phyloP scores from a whole-genome alignment of 1,140 invertebrate genomes.

The Nephila pilipes region DNA sequence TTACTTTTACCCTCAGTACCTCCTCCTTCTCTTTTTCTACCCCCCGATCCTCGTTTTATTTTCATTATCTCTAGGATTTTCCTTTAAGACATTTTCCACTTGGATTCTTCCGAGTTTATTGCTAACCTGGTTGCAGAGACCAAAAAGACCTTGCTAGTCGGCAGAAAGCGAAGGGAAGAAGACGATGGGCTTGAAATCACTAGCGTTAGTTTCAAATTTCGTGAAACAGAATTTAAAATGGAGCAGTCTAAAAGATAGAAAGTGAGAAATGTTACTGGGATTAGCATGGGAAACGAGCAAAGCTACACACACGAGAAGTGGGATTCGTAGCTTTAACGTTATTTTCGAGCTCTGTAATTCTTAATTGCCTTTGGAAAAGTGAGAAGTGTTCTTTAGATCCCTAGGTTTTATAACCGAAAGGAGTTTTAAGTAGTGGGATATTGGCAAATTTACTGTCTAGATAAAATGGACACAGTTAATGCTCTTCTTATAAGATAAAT shows the following conservation, averaged over 20 bases:
- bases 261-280: not conserved
- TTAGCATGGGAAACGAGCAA: not conserved
- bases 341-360: not conserved
- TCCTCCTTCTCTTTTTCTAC: not conserved
- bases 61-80: constrained; percentile 29
- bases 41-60: constrained; percentile 8
- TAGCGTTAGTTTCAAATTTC: constrained; percentile 35
- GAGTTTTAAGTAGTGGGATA: not conserved
- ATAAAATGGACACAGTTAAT: not conserved
- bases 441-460: not conserved
- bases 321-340: not conserved
- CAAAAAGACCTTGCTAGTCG: not conserved
- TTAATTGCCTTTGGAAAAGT: constrained; percentile 29
- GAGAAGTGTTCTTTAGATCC: not conserved
- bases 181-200: not conserved
- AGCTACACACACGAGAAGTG: not conserved
- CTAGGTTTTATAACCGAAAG: not conserved
- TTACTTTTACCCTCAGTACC: not conserved
- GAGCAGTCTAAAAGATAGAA: not conserved
- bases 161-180: not conserved
- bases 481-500: constrained; percentile 15
- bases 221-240: constrained; percentile 39
- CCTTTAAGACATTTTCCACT: constrained; percentile 56
- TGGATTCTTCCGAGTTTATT: constrained; percentile 38
- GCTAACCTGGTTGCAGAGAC: not conserved